These are phyloP conservation scores for western clawed frog (Xenopus tropicalis) DNA, from an alignment of 2,113 vertebrate genomes.

Conservation along the genomic window DNA sequence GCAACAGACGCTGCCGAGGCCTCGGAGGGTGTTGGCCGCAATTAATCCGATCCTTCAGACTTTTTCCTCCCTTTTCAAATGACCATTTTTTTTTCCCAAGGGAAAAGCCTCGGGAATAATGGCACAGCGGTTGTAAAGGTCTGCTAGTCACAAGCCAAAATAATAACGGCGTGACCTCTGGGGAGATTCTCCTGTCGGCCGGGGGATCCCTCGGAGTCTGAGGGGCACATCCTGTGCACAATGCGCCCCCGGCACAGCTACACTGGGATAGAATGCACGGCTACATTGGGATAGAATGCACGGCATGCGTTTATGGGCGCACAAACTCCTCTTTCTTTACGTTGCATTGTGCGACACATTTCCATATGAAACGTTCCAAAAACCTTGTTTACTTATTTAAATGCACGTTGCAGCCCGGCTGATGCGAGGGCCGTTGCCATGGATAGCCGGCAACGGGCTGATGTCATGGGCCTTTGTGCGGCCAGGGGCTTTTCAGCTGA, in stretches of 20 bases:
- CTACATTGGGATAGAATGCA: not conserved
- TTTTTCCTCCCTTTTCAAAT: not conserved
- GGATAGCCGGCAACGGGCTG: conserved; percentile 58
- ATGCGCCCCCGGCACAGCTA: not conserved
- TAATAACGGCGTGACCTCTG: conserved; percentile 23
- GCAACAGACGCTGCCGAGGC: no score
- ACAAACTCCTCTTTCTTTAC: conserved; percentile 22
- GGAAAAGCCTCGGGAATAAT: conserved; percentile 1
- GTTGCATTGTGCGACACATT: conserved; percentile 33
- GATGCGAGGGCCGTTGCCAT: conserved; percentile 55
- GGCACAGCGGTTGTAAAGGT: conserved; percentile 19
- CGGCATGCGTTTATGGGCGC: conserved; percentile 2
- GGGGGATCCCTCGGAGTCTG: not conserved
- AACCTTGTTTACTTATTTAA: conserved; percentile 51
- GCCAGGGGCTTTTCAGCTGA: conserved; percentile 55
- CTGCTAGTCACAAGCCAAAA: conserved; percentile 15
- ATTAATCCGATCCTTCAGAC: not conserved
- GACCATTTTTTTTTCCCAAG: conserved; percentile 19
- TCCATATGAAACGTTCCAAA: conserved; percentile 46
- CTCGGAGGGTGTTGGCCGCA: no score
- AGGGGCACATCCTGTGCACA: conserved; percentile 12
- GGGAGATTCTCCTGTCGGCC: conserved; percentile 11
- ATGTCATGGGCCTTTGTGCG: conserved; percentile 59
- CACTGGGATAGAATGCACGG: not conserved
- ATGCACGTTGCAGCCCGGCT: conserved; percentile 48